Conservation (phyloP, 2,113 vertebrate species). For the Phaethon lepturus region DNA sequence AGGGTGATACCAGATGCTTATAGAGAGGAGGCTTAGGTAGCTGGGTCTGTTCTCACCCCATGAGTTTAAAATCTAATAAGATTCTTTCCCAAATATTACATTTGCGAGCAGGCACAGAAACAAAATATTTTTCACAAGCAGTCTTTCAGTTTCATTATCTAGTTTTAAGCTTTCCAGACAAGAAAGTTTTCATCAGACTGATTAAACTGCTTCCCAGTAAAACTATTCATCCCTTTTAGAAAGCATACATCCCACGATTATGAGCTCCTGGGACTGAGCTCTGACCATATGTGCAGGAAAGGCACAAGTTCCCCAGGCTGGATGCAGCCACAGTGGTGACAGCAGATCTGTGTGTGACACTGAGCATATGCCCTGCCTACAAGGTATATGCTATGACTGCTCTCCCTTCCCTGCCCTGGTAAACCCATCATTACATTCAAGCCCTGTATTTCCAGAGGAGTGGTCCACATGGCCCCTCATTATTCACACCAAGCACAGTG, state of each 20-base stretch:
- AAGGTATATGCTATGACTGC: not conserved
- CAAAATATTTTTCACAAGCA: not conserved
- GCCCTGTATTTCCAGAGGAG: not conserved
- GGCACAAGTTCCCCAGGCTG: not conserved
- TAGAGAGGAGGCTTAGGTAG: not conserved
- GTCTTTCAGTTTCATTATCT: not conserved
- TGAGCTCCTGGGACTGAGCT: not conserved
- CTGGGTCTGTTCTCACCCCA: not conserved
- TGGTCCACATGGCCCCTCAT: not conserved
- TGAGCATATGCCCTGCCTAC: constrained; percentile 12
- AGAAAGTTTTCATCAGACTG: not conserved
- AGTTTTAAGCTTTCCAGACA: not conserved
- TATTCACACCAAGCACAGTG: not conserved
- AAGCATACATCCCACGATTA: not conserved
- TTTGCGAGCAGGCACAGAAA: not conserved
- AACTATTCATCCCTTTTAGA: not conserved
- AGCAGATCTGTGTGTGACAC: constrained; percentile 23
- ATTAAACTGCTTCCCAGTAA: not conserved
- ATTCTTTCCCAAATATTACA: not conserved
- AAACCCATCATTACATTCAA: not conserved
- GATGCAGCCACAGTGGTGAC: not conserved
- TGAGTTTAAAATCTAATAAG: not conserved
- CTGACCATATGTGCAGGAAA: constrained; percentile 30
- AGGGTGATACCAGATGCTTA: not conserved
- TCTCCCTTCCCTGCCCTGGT: not conserved